Base-by-base conservation (phyloP, 2,113 vertebrate genomes). In the Barnardius zonarius region DNA sequence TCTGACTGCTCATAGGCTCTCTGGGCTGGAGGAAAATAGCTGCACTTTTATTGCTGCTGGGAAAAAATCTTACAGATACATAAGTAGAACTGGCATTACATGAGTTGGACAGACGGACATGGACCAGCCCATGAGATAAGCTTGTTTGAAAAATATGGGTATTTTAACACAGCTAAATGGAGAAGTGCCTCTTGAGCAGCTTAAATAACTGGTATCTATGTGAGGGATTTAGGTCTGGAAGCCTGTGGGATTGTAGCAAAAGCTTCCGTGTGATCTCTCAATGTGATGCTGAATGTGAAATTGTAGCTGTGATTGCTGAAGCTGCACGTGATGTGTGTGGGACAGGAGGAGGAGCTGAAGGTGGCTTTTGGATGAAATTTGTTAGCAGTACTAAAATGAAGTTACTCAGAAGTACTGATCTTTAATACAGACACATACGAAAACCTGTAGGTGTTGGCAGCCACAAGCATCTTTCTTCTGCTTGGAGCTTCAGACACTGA, bases 141-240 rank as follows among this genome's bases (percentile, higher is more conserved):
- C 15, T 43, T 3, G 13, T 43, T 11, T 70, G 69, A n/a, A 46
- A 67, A 68, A 87, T 4, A 5, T 0, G 13, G 8, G 1, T 35
- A 6, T 72, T 85, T 54, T 12, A 51, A 33, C 35, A n/a, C 27
- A 28, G 10, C 15, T 18, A 30, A 28, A 23, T 2, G 48, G 41
- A 63, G 31, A 54, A 44, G 17, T 22, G 33, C 7, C n/a, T 35
- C 17, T 33, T 57, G 28, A 46, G 19, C 81, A 84, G 37, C 51
- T 61, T 18, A 5, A 54, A 46, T 6, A 11, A 7, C 6, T 2
- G n/a, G 0, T 1, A 1, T 17, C 33, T 28, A 5, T 0, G 0
- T 7, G 24, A 76, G 25, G 28, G 85, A 6, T 19, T 57, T 13
- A 57, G 54, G 17, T 35, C 22, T 78, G 69, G 44, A 63, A 63